Base-by-base conservation (phyloP, 1,140 invertebrate species). In the Drosophila novamexicana region DNA sequence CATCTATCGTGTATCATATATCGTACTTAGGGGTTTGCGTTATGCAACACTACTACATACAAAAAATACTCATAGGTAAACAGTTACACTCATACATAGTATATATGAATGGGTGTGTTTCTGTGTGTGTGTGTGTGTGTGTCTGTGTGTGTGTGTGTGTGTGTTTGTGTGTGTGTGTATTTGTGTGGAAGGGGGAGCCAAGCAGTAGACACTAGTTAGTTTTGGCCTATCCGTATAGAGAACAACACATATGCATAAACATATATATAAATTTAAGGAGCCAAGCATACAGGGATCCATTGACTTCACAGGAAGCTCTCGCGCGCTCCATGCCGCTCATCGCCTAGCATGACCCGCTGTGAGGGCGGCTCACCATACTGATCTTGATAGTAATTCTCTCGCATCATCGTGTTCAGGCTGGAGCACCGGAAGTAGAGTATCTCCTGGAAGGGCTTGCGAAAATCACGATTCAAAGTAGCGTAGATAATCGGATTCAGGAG, bases 401-500 rank as follows among this genome's bases (percentile, higher is more conserved):
- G 93, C 96, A 98, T 97, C 94, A 97, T 97, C 77, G 96, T 95
- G 91, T 98, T 97, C 47, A 98, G 93, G 58, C 97, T 97, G 42
- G 96, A 95, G 92, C 97, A 98, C 18, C 97, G 95, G 91, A 97
- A 97, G 93, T 96, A 98, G 0, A 98, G 94, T 47, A 98, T 98
- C 85, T 97, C 96, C 90, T 97, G 95, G 93, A 98, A 99, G 7
- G 98, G 97, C 82, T 97, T 96, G 58, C 98, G 95, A 92, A 99
- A 99, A 91, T 99, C 98, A 44, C 96, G 94, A 84, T 98, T 98
- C 29, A 98, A 93, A 5, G 97, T 98, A 0, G 97, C 97, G 93
- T 98, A 98, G 50, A 99, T 98, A 62, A 98, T 96, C 0, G 98
- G 98, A 92, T 99, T 99, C 42, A 97, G 93, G 40, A 98, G 94